A percentile compares a stretch with the other conserved stretches of the same genome.
Conservation (phyloP, 2,888 invertebrate genomes). For the Orthosia gracilis region DNA sequence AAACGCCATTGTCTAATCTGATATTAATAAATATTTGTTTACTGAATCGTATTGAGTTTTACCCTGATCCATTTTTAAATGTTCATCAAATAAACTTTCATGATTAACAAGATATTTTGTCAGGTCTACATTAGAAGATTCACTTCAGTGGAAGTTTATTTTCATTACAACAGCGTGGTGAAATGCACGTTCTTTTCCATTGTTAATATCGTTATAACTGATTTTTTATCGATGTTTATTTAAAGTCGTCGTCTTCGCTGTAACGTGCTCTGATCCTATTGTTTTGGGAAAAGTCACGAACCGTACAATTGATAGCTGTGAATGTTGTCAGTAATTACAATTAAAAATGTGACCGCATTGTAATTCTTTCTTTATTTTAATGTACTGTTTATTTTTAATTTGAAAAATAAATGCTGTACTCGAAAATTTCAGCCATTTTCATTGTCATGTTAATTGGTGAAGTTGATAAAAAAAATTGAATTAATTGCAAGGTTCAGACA, state of each 20-base stretch:
- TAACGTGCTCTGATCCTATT: conserved; percentile 82
- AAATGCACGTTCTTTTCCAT: conserved; percentile 66
- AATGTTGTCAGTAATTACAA: conserved; percentile 79
- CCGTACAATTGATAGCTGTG: conserved; percentile 79
- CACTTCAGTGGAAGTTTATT: conserved; percentile 18
- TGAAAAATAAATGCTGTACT: conserved; percentile 30
- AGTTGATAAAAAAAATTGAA: neutral
- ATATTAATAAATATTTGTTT: neutral
- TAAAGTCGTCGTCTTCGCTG: conserved; percentile 78
- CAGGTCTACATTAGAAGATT: conserved; percentile 5
- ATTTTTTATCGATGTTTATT: conserved; percentile 81
- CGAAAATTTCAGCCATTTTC: neutral
- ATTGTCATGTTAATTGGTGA: conserved; percentile 6
- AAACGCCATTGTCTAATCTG: neutral
- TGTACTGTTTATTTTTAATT: conserved; percentile 68
- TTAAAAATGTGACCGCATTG: conserved; percentile 75
- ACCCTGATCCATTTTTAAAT: neutral
- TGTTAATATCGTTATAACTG: conserved; percentile 73
- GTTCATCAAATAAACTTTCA: neutral
- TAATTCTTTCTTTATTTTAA: conserved; percentile 66
- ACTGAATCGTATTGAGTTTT: no score
- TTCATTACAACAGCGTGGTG: conserved; percentile 40
- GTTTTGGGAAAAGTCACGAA: conserved; percentile 89
- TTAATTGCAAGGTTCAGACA: neutral
- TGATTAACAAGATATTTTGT: neutral